Evolutionary conservation across 2,113 vertebrate genomes (phyloP), one percentile per base, ranked within the genome.

Genomic region (Xiphias gladius): DNA sequence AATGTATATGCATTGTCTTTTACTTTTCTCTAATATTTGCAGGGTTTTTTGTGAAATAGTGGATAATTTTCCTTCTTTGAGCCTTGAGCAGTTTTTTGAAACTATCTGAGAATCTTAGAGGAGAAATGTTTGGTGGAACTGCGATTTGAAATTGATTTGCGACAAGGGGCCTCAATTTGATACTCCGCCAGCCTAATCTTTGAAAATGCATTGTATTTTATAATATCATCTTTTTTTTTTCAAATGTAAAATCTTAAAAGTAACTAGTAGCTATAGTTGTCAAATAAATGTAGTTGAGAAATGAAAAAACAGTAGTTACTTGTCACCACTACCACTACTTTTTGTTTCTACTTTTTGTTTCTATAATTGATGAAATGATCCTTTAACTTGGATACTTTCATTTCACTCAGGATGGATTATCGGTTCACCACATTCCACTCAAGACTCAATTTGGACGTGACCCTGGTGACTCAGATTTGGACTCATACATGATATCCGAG

Each of bases 311-410:
- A 2, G 7, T 24, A n/a, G 6, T 39, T 20, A 41, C 43, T 67
- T 54, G n/a, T 20, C 22, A 41, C 26, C 28, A 11, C 41, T 50
- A 50, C 22, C 39, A 65, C 14, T 16, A 17, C 19, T 32, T 61
- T 39, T 28, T 59, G 4, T 58, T 43, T 30, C 22, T 5, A 19
- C 24, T 32, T 61, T 39, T 28, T 59, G 6, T 59, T 28, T 30
- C 22, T 63, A 20, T 43, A 24, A 63, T 62, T 48, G 32, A 12
- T 61, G 22, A 76, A 55, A 5, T 35, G 3, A 61, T 41, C 35
- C 72, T 62, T 24, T 37, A 30, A 43, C 62, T 59, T 61, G n/a
- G 26, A 77, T 22, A 43, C 74, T 80, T 71, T 76, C 9, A 24
- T 66, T 62, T 61, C 13, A 73, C 9, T 69, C 58, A 46, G 10